These are phyloP conservation scores for Leptopilina drosophilae DNA, from an alignment of 2,888 invertebrate genomes.

Conservation along the genomic window DNA sequence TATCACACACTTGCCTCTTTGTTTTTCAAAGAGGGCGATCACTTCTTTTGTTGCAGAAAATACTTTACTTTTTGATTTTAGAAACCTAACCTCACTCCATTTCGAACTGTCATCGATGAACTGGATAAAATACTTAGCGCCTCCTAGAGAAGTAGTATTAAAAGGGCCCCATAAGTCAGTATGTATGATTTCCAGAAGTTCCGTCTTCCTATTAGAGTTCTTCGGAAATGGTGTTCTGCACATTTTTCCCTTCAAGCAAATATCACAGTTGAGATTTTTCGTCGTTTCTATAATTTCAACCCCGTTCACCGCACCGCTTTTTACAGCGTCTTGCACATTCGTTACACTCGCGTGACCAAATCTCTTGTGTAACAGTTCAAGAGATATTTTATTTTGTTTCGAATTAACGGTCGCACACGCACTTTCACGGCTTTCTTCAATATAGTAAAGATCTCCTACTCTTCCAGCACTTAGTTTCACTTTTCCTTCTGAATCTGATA, in stretches of 20 bases:
- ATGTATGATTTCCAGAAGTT: slow-evolving; percentile 36
- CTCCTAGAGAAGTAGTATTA: slow-evolving; percentile 15
- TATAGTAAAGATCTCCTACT: slow-evolving; percentile 8
- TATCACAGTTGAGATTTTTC: too few species aligned
- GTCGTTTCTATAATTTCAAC: too few species aligned
- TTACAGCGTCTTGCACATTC: too few species aligned
- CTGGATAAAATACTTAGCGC: slow-evolving; percentile 19
- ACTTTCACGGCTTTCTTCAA: not conserved
- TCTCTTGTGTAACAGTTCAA: slow-evolving; percentile 30
- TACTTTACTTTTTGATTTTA: too few species aligned
- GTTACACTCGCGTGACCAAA: slow-evolving; percentile 31
- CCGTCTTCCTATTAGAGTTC: slow-evolving; percentile 5
- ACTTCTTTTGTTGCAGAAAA: too few species aligned
- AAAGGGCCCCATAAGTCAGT: slow-evolving; percentile 36
- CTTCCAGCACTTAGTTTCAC: not conserved
- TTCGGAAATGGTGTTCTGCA: slow-evolving; percentile 34
- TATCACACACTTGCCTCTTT: too few species aligned
- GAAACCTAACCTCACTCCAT: too few species aligned
- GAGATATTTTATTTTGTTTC: not conserved
- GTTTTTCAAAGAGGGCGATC: too few species aligned
- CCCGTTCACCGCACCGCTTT: too few species aligned
- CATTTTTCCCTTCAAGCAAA: too few species aligned
- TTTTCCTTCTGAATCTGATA: too few species aligned
- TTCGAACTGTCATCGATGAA: slow-evolving; percentile 35
- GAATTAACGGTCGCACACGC: not conserved